Base-by-base conservation (phyloP, 37 sponge, comb jelly and placozoan genomes). In the Spongilla lacustris region DNA sequence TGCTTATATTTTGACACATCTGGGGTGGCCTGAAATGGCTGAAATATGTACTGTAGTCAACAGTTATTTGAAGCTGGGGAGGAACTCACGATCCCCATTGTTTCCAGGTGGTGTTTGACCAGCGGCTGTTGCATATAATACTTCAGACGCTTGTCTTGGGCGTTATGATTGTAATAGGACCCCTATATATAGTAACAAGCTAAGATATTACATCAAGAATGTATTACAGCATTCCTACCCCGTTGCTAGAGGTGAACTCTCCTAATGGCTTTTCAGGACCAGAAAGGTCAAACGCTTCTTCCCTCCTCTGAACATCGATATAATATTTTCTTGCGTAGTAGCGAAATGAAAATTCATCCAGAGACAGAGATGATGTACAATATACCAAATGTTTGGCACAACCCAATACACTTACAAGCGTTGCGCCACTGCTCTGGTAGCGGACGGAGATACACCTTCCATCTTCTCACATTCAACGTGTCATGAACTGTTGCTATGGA, bases 241-340 rank as follows among this genome's bases (percentile, higher is more conserved):
- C 84, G 25, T 73, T 73, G 46, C 4, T 23, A 12, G 75, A 25
- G n/a, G 74, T 37, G 84, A 73, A 83, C 23, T 71, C 58, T 24
- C 84, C 84, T 23, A 36, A 73, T 21, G 58, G 73, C 13, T 83
- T 71, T 30, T 83, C 74, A 26, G 74, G 74, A 36, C 84, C 84
- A 11, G 84, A 83, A 8, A 73, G 38, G 38, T 83, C 84, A 73
- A 83, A 83, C 36, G 73, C 84, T 24, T 83, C 74, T 46, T 83
- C 84, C 22, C 74, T 71, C 17, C 84, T 35, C 26, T 37, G 74
- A 46, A 41, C 71, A 4, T 37, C 26, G 2, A 73, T 73, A 41
- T 73, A 83, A 41, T 73, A 17, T 34, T 48, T 73, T 50, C 84
- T 83, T 29, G 0, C 23, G 1, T 58, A 1, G 12, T 14, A 58